Conservation (phyloP, 2,113 vertebrate species). For the Grammatotria lemairii region DNA sequence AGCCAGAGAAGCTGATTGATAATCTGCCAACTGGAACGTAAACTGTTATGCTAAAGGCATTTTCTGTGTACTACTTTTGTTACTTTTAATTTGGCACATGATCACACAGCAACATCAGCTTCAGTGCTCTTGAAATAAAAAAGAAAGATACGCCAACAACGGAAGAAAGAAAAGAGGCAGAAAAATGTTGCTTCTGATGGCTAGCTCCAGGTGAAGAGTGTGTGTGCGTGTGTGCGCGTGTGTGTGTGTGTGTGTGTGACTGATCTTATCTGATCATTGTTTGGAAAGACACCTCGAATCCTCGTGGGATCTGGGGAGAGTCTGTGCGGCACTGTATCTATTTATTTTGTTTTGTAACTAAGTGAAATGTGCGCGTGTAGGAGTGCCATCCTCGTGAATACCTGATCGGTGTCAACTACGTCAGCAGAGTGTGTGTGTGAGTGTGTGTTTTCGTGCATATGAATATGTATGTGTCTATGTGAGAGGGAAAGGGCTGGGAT, state of each 20-base stretch:
- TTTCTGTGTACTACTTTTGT: not conserved
- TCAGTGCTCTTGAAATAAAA: not conserved
- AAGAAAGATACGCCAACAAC: not conserved
- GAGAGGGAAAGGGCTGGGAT: slow-evolving; percentile 25
- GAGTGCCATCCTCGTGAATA: not conserved
- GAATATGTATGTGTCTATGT: not conserved
- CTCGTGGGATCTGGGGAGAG: not conserved
- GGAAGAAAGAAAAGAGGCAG: not conserved
- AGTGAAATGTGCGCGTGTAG: not conserved
- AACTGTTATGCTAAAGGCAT: not conserved
- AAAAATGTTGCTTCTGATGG: not conserved
- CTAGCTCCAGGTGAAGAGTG: not conserved
- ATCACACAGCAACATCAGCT: not conserved
- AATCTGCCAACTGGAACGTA: slow-evolving; percentile 1
- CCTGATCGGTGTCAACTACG: slow-evolving; percentile 35
- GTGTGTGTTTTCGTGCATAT: not conserved
- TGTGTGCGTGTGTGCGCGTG: not conserved
- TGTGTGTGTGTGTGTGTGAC: not conserved
- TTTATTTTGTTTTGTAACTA: not conserved
- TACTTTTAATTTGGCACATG: not conserved
- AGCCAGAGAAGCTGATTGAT: slow-evolving; percentile 1
- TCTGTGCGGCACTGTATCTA: not conserved
- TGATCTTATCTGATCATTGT: slow-evolving; percentile 30
- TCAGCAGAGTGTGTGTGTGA: not conserved
- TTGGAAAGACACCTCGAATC: slow-evolving; percentile 21